phyloP scores from a whole-genome alignment of 2,797 vertebrate species.

The Catamblyrhynchus diadema region DNA sequence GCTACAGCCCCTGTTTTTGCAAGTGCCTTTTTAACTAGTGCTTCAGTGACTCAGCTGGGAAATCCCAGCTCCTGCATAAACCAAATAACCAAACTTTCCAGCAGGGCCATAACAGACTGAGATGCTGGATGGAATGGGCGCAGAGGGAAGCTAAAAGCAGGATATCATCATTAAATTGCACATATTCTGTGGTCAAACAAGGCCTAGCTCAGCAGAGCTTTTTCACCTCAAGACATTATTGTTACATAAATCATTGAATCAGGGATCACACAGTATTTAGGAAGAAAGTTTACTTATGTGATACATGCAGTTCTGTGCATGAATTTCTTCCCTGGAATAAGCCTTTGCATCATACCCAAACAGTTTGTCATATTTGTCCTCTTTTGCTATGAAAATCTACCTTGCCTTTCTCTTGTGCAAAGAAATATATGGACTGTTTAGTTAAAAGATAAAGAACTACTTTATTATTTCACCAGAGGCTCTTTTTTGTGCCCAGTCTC shows the following conservation, averaged over 20 bases:
- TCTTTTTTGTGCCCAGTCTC: background rate
- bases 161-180: constrained; percentile 21
- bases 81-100: constrained; percentile 28
- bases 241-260: background rate
- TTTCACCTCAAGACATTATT: background rate
- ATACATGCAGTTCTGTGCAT: background rate
- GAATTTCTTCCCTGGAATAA: background rate
- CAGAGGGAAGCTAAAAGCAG: constrained; percentile 36
- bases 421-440: background rate
- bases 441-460: background rate
- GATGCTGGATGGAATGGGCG: background rate
- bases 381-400: background rate
- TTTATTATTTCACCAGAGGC: background rate
- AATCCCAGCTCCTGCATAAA: constrained; percentile 33
- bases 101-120: background rate
- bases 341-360: background rate
- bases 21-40: background rate
- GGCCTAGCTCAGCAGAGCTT: constrained; percentile 1
- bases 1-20: background rate
- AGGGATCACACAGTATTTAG: background rate
- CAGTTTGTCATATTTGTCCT: background rate
- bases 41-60: constrained; percentile 31
- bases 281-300: background rate
- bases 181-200: constrained; percentile 25
- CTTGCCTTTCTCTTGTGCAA: background rate